Conservation (phyloP, 2,888 invertebrate genomes). For the Eristalis pertinax region DNA sequence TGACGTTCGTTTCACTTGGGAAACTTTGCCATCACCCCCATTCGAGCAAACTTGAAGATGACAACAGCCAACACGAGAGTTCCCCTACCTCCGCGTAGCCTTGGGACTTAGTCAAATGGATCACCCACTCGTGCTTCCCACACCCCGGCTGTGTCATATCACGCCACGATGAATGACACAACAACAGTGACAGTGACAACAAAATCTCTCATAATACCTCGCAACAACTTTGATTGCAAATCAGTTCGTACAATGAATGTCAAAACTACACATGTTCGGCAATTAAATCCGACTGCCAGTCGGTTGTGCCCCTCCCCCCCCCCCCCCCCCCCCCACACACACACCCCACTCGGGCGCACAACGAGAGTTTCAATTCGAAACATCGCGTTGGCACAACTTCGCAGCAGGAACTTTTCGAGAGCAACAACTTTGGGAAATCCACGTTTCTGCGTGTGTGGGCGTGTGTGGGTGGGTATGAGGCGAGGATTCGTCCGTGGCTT, state of each 20-base stretch:
- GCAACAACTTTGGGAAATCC: background rate
- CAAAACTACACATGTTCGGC: background rate
- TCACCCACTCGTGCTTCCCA: background rate
- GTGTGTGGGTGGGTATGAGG: background rate
- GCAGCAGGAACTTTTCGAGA: background rate
- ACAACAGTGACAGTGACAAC: background rate
- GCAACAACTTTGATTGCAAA: conserved; percentile 49
- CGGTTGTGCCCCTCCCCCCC: background rate
- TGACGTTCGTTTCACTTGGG: background rate
- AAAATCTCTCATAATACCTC: background rate
- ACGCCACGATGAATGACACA: background rate
- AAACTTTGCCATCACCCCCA: background rate
- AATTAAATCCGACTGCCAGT: conserved; percentile 13
- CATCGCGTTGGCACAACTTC: background rate
- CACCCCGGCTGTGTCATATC: background rate
- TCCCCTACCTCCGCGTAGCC: background rate
- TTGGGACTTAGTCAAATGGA: background rate
- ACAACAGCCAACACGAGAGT: background rate
- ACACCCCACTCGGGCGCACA: too few species aligned
- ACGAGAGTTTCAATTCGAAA: background rate
- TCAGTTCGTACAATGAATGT: conserved; percentile 30
- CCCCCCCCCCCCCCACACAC: too few species aligned
- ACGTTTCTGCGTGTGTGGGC: background rate
- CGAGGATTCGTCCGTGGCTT: background rate
- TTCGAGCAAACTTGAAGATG: background rate